These are phyloP conservation scores for Linnaemya vulpina DNA, from an alignment of 2,888 invertebrate genomes.

Conservation along the genomic window DNA sequence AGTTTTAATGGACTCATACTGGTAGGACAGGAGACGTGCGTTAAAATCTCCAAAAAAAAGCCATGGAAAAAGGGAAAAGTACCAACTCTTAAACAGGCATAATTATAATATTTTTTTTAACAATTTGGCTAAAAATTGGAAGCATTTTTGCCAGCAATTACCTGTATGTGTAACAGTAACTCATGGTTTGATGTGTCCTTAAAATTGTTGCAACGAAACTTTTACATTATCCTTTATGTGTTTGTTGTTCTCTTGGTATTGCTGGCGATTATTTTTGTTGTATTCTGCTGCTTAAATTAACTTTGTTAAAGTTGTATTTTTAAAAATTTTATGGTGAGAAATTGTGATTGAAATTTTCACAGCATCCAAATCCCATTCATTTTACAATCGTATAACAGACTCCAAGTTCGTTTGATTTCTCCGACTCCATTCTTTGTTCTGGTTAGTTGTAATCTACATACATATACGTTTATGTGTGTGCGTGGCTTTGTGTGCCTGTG, in stretches of 20 bases:
- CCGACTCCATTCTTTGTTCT: slow-evolving; percentile 47
- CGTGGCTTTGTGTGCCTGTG: slow-evolving; percentile 40
- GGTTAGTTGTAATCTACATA: slow-evolving; percentile 10
- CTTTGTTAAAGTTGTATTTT: slow-evolving; percentile 1
- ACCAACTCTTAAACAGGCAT: background rate
- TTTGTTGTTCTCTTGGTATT: slow-evolving; percentile 9
- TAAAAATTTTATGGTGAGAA: background rate
- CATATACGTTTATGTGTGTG: slow-evolving; percentile 20
- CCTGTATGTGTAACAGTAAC: slow-evolving; percentile 62
- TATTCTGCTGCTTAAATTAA: background rate
- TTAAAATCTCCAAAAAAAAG: background rate
- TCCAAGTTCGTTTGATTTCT: slow-evolving; percentile 31
- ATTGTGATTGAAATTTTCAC: background rate
- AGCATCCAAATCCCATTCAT: slow-evolving; percentile 2
- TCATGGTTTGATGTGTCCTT: slow-evolving; percentile 54
- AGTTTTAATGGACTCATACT: slow-evolving; percentile 32
- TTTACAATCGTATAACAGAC: background rate
- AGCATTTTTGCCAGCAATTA: slow-evolving; percentile 18
- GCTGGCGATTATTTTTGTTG: background rate
- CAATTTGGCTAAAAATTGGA: background rate
- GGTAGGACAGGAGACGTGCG: slow-evolving; percentile 25
- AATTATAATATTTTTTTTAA: too few species aligned
- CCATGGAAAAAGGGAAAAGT: background rate
- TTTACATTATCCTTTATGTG: background rate
- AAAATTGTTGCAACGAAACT: slow-evolving; percentile 54